These are phyloP conservation scores for Phasia obesa DNA, from an alignment of 2,888 invertebrate species.

Conservation along the genomic window DNA sequence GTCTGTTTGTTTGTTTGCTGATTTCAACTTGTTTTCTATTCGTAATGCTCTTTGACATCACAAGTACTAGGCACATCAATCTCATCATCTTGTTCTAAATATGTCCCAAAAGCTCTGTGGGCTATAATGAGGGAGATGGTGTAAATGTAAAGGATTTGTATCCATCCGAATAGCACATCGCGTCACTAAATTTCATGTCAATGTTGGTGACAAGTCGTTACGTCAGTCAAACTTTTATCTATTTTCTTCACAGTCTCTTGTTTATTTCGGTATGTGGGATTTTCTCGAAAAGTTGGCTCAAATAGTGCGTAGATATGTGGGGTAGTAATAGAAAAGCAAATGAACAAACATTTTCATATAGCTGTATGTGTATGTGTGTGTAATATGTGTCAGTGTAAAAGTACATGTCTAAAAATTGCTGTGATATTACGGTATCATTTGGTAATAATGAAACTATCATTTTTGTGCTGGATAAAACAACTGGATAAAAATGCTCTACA, in stretches of 20 bases:
- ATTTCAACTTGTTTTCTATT: slow-evolving; percentile 4
- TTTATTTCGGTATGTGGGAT: neutral
- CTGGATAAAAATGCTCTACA: neutral
- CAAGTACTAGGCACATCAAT: slow-evolving; percentile 27
- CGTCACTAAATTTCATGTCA: slow-evolving; percentile 47
- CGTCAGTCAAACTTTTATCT: slow-evolving; percentile 62
- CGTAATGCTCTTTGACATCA: slow-evolving; percentile 49
- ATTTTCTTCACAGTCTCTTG: slow-evolving; percentile 10
- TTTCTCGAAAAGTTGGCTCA: neutral
- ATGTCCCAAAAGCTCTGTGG: neutral
- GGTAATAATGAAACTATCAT: slow-evolving; percentile 45
- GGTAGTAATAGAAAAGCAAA: neutral
- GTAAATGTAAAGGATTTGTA: slow-evolving; percentile 1
- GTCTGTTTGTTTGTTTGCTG: slow-evolving; percentile 18
- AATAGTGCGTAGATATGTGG: neutral
- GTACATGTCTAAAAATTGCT: neutral
- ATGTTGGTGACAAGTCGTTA: slow-evolving; percentile 59
- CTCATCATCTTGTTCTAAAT: neutral
- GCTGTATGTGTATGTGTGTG: neutral
- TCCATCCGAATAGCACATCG: slow-evolving; percentile 15
- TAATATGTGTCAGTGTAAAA: neutral
- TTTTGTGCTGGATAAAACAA: slow-evolving; percentile 10
- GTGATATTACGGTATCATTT: slow-evolving; percentile 50
- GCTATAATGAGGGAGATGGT: too few relatives aligned
- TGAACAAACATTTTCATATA: slow-evolving; percentile 1